Base-by-base conservation (phyloP, 2,888 invertebrate genomes). In the Lamellibrachia satsuma region DNA sequence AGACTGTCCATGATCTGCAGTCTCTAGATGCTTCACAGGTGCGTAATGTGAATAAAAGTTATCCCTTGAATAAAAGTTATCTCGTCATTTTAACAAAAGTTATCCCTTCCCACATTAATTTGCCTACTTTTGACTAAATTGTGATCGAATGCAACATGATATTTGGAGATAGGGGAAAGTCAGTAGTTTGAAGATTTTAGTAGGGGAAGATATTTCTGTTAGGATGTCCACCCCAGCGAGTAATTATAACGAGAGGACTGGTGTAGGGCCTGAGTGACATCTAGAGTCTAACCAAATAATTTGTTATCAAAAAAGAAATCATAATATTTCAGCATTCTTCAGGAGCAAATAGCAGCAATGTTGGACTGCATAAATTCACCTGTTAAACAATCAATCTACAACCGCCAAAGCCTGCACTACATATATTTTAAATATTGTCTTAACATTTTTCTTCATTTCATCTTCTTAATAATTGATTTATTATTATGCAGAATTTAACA, bases 1-100 rank as follows among this genome's bases (percentile, higher is more conserved):
- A 95, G 91, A 94, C 94, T 91, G 95, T 97, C 95, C 97, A 97
- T 51, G 97, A 98, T 95, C 97, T 98, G 92, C 97, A 97, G 92
- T 97, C 97, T 90, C 96, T 98, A 94, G 97, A 98, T 96, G 97
- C 97, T 96, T 94, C 95, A 90, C 94, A 95, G 94, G 96, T 96
- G 9, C 22, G 75, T 75, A 15, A 75, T 75, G 15, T 15, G n/a
- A 75, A 75, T 75, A 75, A 75, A 22, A 22, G 22, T 75, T 55
- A 55, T 55, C 3, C 9, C 7, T 3, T 7, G 75, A 75, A 75
- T 75, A 75, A 75, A 22, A 22, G 22, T 75, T 55, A 55, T 55
- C 3, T 55, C 7, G 75, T 75, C 75, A 75, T 75, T 75, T 15
- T 15, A 75, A 75, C 7, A 75, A 75, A 22, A 22, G 22, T 75